Conservation (phyloP, 2,888 invertebrate species). For the Napeogenes sylphis region DNA sequence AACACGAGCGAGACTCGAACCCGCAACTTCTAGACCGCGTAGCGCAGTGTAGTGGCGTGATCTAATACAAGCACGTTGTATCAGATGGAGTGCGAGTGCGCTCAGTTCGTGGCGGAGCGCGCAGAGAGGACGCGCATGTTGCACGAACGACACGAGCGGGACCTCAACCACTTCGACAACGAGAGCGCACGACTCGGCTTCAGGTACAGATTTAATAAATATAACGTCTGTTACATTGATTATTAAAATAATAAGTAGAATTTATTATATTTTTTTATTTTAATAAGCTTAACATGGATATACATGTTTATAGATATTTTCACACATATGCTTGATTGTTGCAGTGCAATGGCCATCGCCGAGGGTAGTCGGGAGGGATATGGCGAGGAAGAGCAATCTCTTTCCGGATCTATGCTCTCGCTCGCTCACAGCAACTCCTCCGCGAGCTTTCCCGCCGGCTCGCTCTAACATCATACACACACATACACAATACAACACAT, state of each 20-base stretch:
- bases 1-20: too few species aligned
- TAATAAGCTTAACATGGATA: too few species aligned
- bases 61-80: background rate
- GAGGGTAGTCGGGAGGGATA: constrained; percentile 93
- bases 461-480: constrained; percentile 71
- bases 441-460: constrained; percentile 91
- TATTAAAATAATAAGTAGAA: too few species aligned
- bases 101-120: constrained; percentile 93
- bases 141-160: constrained; percentile 92
- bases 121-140: constrained; percentile 92
- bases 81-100: constrained; percentile 95
- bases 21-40: too few species aligned
- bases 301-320: background rate
- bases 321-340: constrained; percentile 35
- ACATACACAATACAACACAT: constrained; percentile 10
- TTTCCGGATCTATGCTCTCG: constrained; percentile 96
- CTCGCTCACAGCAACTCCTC: constrained; percentile 97
- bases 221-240: background rate
- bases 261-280: too few species aligned
- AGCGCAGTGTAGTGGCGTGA: too few species aligned
- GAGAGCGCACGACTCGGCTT: constrained; percentile 96
- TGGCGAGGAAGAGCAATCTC: constrained; percentile 93
- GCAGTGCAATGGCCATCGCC: constrained; percentile 92
- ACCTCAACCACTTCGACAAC: constrained; percentile 95
- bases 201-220: constrained; percentile 76